phyloP scores from a whole-genome alignment of 2,113 vertebrate genomes.

The Amphiprion ocellaris region DNA sequence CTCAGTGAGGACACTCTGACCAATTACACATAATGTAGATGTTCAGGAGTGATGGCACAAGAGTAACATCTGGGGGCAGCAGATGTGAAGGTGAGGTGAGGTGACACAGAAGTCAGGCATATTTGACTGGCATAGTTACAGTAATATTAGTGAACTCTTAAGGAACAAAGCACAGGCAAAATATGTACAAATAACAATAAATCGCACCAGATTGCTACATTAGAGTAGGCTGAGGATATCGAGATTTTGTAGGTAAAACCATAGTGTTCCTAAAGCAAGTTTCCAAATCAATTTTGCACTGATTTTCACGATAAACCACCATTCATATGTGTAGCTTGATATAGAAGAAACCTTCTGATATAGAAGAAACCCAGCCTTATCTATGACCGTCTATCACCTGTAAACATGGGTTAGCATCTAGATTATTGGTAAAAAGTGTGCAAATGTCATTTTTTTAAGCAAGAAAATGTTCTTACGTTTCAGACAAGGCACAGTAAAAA shows the following conservation, averaged over 20 bases:
- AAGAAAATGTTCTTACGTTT: background rate
- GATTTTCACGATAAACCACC: too few species aligned
- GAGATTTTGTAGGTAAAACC: background rate
- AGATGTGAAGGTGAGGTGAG: background rate
- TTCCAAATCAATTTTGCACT: background rate
- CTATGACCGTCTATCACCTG: background rate
- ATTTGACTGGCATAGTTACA: background rate
- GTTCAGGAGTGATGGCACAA: conserved; percentile 14
- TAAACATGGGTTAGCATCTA: background rate
- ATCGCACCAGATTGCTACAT: background rate
- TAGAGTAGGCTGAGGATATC: background rate
- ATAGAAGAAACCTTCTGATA: background rate
- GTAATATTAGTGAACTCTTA: background rate
- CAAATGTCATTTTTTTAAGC: background rate
- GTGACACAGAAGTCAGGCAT: background rate
- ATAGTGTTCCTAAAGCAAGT: too few species aligned
- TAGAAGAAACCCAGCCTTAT: background rate
- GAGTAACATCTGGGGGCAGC: conserved; percentile 5
- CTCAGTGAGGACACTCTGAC: conserved; percentile 31
- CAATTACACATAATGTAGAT: conserved; percentile 19
- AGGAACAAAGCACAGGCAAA: background rate
- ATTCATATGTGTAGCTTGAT: background rate
- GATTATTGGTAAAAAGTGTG: background rate
- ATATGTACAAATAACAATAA: background rate
- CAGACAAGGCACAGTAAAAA: background rate